Percentiles rank a stretch among this genome's conserved stretches.
phyloP scores from a whole-genome alignment of 2,113 vertebrate species.

The Aphyosemion australe region DNA sequence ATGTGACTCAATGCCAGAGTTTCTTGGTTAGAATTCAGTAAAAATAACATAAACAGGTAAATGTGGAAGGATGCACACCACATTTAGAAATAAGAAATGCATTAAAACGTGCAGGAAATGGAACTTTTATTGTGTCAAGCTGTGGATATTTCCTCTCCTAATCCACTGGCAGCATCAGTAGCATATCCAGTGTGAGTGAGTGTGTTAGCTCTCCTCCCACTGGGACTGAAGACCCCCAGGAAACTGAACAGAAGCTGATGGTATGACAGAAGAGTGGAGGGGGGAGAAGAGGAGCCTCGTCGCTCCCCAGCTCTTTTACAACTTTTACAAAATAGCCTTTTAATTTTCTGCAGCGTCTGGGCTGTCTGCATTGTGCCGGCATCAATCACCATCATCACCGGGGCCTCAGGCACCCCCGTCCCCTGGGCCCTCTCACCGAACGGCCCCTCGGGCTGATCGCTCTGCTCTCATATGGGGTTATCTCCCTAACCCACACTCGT shows the following conservation, averaged over 20 bases:
- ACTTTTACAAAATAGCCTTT: slow-evolving; percentile 85
- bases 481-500: slow-evolving; percentile 8
- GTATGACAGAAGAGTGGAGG: slow-evolving; percentile 50
- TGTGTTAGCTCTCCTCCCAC: slow-evolving; percentile 69
- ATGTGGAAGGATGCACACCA: no score
- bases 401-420: slow-evolving; percentile 64
- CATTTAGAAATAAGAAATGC: no score
- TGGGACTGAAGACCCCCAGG: slow-evolving; percentile 74
- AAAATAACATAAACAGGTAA: no score
- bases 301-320: slow-evolving; percentile 77
- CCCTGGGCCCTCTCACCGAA: slow-evolving; percentile 74
- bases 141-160: slow-evolving; percentile 9
- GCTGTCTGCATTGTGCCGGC: slow-evolving; percentile 77
- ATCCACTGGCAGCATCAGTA: slow-evolving; percentile 40
- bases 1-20: no score
- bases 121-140: background rate
- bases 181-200: slow-evolving; percentile 46
- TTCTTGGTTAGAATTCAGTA: no score
- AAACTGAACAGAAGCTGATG: slow-evolving; percentile 74
- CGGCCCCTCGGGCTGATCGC: slow-evolving; percentile 61
- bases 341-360: slow-evolving; percentile 82
- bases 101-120: no score
- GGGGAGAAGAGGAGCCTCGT: slow-evolving; percentile 15
- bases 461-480: slow-evolving; percentile 26
- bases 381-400: slow-evolving; percentile 83